Percentiles rank a stretch among this genome's conserved stretches.
These are phyloP conservation scores for Rhabdomys pumilio DNA, from an alignment of 2,797 vertebrate species.

Conservation along the genomic window DNA sequence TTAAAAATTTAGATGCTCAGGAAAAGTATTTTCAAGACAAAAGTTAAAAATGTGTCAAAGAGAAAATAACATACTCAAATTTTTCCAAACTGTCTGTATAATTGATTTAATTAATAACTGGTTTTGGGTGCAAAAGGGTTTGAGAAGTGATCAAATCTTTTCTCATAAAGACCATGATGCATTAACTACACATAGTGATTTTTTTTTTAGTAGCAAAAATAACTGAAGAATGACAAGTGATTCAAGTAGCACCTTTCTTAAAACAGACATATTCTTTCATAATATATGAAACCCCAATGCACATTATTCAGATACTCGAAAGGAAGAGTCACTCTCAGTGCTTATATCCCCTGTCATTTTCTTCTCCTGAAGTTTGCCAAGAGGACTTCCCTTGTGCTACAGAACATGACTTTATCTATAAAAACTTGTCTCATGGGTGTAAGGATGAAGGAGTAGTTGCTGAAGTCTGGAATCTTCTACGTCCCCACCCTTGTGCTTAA, in stretches of 20 bases:
- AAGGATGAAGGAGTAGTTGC: conserved; percentile 69
- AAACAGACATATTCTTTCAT: background rate
- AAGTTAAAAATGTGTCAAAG: background rate
- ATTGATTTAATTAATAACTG: background rate
- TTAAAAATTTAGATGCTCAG: background rate
- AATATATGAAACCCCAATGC: background rate
- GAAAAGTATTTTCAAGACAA: conserved; percentile 58
- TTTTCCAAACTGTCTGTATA: background rate
- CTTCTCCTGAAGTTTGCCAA: background rate
- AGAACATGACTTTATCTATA: conserved; percentile 69
- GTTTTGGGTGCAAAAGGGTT: background rate
- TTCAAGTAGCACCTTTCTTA: background rate
- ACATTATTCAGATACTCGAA: background rate
- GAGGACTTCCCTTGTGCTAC: background rate
- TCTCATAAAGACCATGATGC: background rate
- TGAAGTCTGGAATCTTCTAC: conserved; percentile 64
- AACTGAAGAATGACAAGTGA: background rate
- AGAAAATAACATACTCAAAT: background rate
- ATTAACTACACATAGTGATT: background rate
- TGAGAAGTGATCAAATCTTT: background rate
- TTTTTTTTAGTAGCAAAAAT: conserved; percentile 5
- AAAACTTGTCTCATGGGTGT: conserved; percentile 57
- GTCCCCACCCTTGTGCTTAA: conserved; percentile 83
- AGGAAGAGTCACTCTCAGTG: background rate
- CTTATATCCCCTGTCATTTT: background rate